Evolutionary conservation across 2,113 vertebrate genomes (phyloP), one percentile per base, ranked within the genome.

Genomic region (Austrofundulus limnaeus): DNA sequence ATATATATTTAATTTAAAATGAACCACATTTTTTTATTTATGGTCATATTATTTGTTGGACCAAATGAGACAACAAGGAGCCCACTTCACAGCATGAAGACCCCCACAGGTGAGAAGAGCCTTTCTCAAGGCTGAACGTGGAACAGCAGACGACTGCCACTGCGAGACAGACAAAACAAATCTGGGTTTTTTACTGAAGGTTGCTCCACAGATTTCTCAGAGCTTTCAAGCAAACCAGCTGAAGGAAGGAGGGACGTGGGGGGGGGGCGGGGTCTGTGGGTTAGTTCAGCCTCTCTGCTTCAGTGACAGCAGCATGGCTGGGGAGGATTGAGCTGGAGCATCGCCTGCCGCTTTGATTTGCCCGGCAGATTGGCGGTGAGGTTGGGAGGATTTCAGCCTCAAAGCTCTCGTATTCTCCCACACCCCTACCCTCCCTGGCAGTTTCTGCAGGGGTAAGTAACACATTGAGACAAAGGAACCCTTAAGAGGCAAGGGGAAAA

Each of bases 401-500:
- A 82, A 88, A 84, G 72, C 78, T 59, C 66, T 81, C 61, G 72
- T 80, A 80, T 70, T 77, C 80, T 78, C 83, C 84, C 59, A 28
- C 70, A 38, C 82, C 74, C 66, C 39, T 14, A 15, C 39, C 39
- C 13, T 15, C 39, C 12, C 56, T 73, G 46, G 38, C 66, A 68
- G 62, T 57, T 75, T 64, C 79, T 39, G 68, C n/a, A n/a, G n/a
- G n/a, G n/a, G n/a, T n/a, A n/a, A n/a, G n/a, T 76, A 59, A 70
- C 49, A 60, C 10, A 4, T 45, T 46, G 68, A 77, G 51, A 86
- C 78, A 81, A 84, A 78, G 54, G 67, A 79, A 20, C 53, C 50
- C 16, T 60, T 38, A 55, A 28, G 23, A 62, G 45, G 11, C 61
- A 17, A 55, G 61, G n/a, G n/a, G n/a, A 48, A 61, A 16, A 65